Conservation (phyloP, 2,797 vertebrate species). For the Botia kubotai region DNA sequence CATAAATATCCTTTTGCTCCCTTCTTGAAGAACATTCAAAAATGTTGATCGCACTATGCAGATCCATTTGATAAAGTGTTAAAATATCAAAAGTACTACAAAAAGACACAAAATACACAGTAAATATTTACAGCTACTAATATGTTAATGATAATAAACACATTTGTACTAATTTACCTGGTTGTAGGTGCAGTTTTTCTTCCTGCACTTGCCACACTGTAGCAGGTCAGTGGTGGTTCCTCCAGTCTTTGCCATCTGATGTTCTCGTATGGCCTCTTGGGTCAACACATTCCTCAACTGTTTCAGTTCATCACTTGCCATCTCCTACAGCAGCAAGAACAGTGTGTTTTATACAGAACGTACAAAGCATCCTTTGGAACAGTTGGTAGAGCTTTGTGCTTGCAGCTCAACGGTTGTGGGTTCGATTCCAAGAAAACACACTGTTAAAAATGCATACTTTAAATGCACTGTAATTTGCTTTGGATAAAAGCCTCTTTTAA, state of each 20-base stretch:
- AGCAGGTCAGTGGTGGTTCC: conserved; percentile 93
- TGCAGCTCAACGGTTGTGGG: too few relatives aligned
- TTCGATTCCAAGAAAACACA: too few relatives aligned
- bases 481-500: too few relatives aligned
- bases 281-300: conserved; percentile 91
- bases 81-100: neutral
- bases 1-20: too few relatives aligned
- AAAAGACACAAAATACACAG: too few relatives aligned
- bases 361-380: too few relatives aligned
- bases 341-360: neutral
- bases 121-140: neutral
- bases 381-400: too few relatives aligned
- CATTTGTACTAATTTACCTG: conserved; percentile 78
- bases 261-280: conserved; percentile 95
- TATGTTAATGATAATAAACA: neutral
- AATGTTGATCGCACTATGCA: too few relatives aligned
- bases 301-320: conserved; percentile 97
- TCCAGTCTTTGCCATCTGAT: conserved; percentile 97
- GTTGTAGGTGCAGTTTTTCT: conserved; percentile 98
- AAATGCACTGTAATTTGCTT: too few relatives aligned
- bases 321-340: conserved; percentile 81
- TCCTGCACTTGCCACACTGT: conserved; percentile 94
- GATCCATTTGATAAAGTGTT: too few relatives aligned
- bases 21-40: too few relatives aligned
- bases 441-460: too few relatives aligned